Evolutionary conservation across 2,797 vertebrate genomes (phyloP), one percentile per base, ranked within the genome.

Genomic region (Tenualosa thibaudeaui): DNA sequence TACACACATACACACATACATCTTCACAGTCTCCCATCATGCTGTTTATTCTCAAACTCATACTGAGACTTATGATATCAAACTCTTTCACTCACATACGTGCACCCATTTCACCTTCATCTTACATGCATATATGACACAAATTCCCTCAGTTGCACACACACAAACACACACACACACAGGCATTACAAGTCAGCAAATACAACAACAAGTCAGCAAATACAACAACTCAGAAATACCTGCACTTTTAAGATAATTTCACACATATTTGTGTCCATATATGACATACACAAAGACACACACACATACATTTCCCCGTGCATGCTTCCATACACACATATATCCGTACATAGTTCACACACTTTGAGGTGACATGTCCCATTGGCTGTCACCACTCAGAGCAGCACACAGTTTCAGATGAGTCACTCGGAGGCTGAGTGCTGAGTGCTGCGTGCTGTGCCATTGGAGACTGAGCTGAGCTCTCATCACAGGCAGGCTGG

Each of bases 401-500:
- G 12, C 68, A 40, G 31, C 68, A 19, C 24, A 7, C 68, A 40
- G 68, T 75, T 75, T 75, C 68, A 75, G 68, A 75, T 75, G 68
- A 75, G 68, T 75, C 68, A 75, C 13, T 40, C 68, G 1, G 31
- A 37, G 68, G 31, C 68, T 75, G 31, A 75, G 68, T 13, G 0
- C 65, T 71, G 26, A 5, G 31, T 31, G 31, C 31, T 31, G 31
- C 31, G 37, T 75, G 68, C 62, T 31, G 62, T 26, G 24, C 7
- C 62, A 65, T 65, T 24, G 10, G 62, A 26, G 24, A 65, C 31
- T 31, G 31, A 31, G 31, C 10, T 40, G 31, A 13, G 37, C 68
- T 17, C 68, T 37, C 68, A 17, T 65, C 68, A 75, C 68, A 40
- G 13, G 15, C 31, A 75, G 26, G 24, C 24, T 31, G 62, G 24